Base-by-base conservation (phyloP, 2,797 vertebrate genomes). In the Lophotriccus pileatus region DNA sequence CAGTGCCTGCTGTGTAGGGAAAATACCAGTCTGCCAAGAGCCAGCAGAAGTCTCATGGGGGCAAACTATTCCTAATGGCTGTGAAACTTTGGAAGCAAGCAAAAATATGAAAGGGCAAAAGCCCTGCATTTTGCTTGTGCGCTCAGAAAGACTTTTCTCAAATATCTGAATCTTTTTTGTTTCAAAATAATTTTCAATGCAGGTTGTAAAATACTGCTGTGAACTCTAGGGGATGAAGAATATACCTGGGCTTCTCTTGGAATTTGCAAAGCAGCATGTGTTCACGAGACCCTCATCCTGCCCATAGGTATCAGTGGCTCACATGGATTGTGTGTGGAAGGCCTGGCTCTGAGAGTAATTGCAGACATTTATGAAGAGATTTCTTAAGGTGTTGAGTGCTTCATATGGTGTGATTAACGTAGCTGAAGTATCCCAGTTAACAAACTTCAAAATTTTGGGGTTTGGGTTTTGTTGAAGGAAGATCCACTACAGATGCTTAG, bases 11-110 rank as follows among this genome's bases (percentile, higher is more conserved):
- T 89, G 95, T 1, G 49, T 15, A 68, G 55, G 43, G 60, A 91
- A 95, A 94, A 92, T 70, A 75, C n/a, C 72, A 73, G 46, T 36
- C 83, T 94, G 83, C 59, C 63, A 76, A 88, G 73, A 88, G 52
- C 67, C 74, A 86, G 83, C 34, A 73, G 84, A 84, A 94, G n/a
- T 88, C 90, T 92, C 93, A 94, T 94, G 88, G 76, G 72, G 70
- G 44, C 46, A 77, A 95, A 93, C 20, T 68, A 43, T 79, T 91
- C 56, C 67, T 93, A 91, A 91, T 39, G 49, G 24, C 52, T 72
- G 46, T 41, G 80, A 84, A 94, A 90, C 23, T 83, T 79, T 23
- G 41, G 58, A 86, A 92, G 25, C 43, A 93, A 93, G 85, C 37
- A 90, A 63, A 74, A 79, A 70, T 43, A 74, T 15, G 18, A 89